Evolutionary conservation across 2,797 vertebrate genomes (phyloP).

Genomic region (Pampus argenteus): DNA sequence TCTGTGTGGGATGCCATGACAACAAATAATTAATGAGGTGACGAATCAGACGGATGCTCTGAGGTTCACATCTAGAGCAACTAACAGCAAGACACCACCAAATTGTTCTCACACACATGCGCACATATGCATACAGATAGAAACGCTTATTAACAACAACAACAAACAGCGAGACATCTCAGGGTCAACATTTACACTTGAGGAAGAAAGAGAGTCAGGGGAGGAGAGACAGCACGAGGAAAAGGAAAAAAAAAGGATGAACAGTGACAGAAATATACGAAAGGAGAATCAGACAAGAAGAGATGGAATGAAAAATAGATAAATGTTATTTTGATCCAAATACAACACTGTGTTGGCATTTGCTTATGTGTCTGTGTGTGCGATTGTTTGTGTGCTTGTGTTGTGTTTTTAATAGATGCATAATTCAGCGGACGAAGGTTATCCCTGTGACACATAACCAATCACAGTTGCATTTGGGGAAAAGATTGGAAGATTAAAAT

Average conservation of each 20-base stretch:
- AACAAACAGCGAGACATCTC: conserved; percentile 50
- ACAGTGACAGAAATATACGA: not conserved
- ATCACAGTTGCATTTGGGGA: conserved; percentile 28
- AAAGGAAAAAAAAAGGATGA: not conserved
- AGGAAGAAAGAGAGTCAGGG: not conserved
- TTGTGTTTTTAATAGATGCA: conserved; percentile 24
- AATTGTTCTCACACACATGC: conserved; percentile 1
- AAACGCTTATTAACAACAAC: conserved; percentile 43
- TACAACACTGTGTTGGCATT: not conserved
- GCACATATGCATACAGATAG: not conserved
- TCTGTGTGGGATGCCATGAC: conserved; percentile 38
- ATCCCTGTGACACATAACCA: conserved; percentile 19
- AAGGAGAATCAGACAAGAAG: not conserved
- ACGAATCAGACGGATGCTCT: conserved; percentile 44
- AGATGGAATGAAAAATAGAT: not conserved
- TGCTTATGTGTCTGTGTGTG: not conserved
- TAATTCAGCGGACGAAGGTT: conserved; percentile 19
- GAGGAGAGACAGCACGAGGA: not conserved
- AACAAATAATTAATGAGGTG: conserved; percentile 57
- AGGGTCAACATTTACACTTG: conserved; percentile 35
- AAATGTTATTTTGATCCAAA: not conserved
- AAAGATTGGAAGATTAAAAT: conserved; percentile 54
- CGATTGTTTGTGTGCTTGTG: not conserved
- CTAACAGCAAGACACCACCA: conserved; percentile 48
- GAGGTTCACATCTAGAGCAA: conserved; percentile 59